Evolutionary conservation across 2,113 vertebrate species (phyloP).

Genomic region (Lampris incognitus): DNA sequence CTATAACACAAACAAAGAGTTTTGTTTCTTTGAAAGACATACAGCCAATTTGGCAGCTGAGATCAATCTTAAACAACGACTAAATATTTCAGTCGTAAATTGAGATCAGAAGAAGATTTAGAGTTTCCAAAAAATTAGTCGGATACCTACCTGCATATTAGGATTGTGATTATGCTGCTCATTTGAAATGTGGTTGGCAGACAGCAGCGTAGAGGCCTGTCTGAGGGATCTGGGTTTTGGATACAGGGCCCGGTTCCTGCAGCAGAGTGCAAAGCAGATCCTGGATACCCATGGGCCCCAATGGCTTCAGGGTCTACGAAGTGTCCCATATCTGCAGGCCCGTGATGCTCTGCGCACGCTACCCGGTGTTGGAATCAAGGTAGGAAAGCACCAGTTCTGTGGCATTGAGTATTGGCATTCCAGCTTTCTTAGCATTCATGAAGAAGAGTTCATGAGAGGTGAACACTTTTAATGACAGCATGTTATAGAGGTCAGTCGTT

Average conservation of each 20-base stretch:
- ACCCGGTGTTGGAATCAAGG: slow-evolving; percentile 93
- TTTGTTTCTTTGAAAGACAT: too few species aligned
- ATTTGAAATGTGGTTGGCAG: slow-evolving; percentile 68
- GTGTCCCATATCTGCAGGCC: slow-evolving; percentile 83
- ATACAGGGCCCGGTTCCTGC: slow-evolving; percentile 91
- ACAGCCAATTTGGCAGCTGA: too few species aligned
- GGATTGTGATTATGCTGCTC: neutral
- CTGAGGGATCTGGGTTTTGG: slow-evolving; percentile 92
- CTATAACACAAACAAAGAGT: too few species aligned
- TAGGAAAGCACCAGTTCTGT: slow-evolving; percentile 41
- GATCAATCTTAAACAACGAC: too few species aligned
- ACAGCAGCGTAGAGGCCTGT: slow-evolving; percentile 79
- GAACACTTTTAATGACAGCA: neutral
- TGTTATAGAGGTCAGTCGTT: neutral
- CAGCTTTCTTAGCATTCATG: neutral
- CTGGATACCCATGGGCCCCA: slow-evolving; percentile 73
- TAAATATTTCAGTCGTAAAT: too few species aligned
- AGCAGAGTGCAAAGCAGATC: slow-evolving; percentile 85
- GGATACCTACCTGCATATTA: too few species aligned
- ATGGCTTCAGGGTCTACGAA: slow-evolving; percentile 87
- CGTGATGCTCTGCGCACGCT: slow-evolving; percentile 85
- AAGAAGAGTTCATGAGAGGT: neutral
- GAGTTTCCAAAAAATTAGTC: too few species aligned
- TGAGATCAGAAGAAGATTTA: too few species aligned
- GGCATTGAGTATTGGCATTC: too few species aligned